Evolutionary conservation across 2,888 invertebrate genomes (phyloP).

Genomic region (Latheticus oryzae): DNA sequence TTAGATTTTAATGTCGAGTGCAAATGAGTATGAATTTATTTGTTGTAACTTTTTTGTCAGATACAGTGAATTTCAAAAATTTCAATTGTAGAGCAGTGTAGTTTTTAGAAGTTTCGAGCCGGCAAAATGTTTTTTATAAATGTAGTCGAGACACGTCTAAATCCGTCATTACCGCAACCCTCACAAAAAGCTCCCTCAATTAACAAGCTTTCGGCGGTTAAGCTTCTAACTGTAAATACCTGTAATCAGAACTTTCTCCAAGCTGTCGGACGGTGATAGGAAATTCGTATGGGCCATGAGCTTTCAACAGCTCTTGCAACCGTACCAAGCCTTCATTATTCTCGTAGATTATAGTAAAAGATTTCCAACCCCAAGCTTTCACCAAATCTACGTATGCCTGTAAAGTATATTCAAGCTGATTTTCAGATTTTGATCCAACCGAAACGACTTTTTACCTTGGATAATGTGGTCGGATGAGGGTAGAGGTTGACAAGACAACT

Average conservation of each 20-base stretch:
- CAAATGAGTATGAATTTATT: too few relatives aligned
- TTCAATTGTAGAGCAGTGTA: too few relatives aligned
- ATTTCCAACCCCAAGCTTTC: constrained; percentile 91
- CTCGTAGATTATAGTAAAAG: constrained; percentile 97
- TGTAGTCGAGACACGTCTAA: too few relatives aligned
- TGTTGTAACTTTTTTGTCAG: too few relatives aligned
- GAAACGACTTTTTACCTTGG: constrained; percentile 80
- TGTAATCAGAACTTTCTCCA: constrained; percentile 86
- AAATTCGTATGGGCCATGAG: constrained; percentile 85
- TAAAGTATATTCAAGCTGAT: too few relatives aligned
- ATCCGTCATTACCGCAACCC: constrained; percentile 15
- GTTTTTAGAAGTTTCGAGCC: too few relatives aligned
- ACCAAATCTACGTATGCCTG: constrained; percentile 94
- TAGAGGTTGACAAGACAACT: constrained; percentile 94
- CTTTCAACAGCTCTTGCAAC: constrained; percentile 88
- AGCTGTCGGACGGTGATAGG: constrained; percentile 87
- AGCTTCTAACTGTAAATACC: constrained; percentile 68
- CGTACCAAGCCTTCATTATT: constrained; percentile 93
- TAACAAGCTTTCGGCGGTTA: constrained; percentile 13
- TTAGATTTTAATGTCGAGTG: too few relatives aligned
- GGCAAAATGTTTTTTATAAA: too few relatives aligned
- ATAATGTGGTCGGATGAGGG: constrained; percentile 89
- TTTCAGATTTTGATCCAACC: constrained; percentile 3
- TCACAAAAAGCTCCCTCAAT: constrained; percentile 8
- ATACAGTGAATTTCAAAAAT: too few relatives aligned